Percentiles rank a stretch among this genome's conserved stretches.
phyloP scores from a whole-genome alignment of 2,888 invertebrate species.

The Drosophila flavopinicola region DNA sequence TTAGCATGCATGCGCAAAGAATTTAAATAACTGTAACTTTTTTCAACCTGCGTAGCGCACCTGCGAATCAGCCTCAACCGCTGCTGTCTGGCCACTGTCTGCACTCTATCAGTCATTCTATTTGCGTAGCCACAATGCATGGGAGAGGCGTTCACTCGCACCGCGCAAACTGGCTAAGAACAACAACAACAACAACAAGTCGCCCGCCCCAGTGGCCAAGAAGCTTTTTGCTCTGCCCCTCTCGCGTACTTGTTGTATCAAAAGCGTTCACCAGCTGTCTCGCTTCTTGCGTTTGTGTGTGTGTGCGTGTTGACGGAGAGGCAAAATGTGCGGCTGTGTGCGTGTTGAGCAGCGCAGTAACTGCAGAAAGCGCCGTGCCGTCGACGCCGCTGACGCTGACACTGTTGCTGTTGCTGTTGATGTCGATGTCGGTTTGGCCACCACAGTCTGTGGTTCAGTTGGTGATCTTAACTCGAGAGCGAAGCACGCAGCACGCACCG shows the following conservation, averaged over 20 bases:
- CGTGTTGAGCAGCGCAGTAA: constrained; percentile 61
- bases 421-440: constrained; percentile 40
- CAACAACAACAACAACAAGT: constrained; percentile 23
- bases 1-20: too few relatives aligned
- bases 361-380: constrained; percentile 42
- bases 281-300: constrained; percentile 10
- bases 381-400: constrained; percentile 9
- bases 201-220: constrained; percentile 16
- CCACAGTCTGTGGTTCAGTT: constrained; percentile 73
- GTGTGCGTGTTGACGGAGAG: constrained; percentile 51
- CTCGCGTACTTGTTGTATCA: constrained; percentile 41
- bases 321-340: constrained; percentile 32
- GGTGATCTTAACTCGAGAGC: constrained; percentile 82
- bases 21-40: too few relatives aligned
- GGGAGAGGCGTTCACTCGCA: constrained; percentile 10
- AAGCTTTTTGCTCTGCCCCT: constrained; percentile 51
- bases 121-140: constrained; percentile 39
- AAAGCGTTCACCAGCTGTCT: constrained; percentile 75
- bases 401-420: constrained; percentile 17
- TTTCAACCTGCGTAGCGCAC: constrained; percentile 27
- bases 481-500: constrained; percentile 66
- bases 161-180: constrained; percentile 6
- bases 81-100: constrained; percentile 68
- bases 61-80: constrained; percentile 37
- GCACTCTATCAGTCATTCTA: constrained; percentile 53